Conservation (phyloP, 2,113 vertebrate genomes). For the Halichoeres trimaculatus region DNA sequence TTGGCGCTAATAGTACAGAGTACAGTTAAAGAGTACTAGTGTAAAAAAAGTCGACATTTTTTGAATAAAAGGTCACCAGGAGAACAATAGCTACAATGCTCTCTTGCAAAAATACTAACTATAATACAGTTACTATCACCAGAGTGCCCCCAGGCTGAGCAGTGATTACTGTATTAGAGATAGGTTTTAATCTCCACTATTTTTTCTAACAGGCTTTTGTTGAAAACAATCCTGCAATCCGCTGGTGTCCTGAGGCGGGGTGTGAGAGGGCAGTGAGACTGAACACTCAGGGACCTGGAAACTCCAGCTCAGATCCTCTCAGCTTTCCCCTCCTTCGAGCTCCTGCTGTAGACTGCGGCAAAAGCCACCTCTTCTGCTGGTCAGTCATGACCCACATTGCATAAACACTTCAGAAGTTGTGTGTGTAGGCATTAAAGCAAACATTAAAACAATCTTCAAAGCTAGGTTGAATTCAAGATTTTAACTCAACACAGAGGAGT, state of each 20-base stretch:
- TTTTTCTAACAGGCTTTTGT: slow-evolving; percentile 91
- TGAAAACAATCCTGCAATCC: slow-evolving; percentile 98
- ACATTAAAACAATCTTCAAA: neutral
- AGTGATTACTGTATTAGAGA: neutral
- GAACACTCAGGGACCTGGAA: slow-evolving; percentile 88
- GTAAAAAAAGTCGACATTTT: neutral
- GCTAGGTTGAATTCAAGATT: neutral
- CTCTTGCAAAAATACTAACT: neutral
- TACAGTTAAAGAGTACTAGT: neutral
- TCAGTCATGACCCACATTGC: slow-evolving; percentile 75
- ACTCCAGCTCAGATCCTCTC: slow-evolving; percentile 87
- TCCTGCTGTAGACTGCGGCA: slow-evolving; percentile 97
- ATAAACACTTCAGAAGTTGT: neutral
- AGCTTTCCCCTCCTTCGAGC: slow-evolving; percentile 93
- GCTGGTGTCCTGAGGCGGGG: slow-evolving; percentile 95
- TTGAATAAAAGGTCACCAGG: too few relatives aligned
- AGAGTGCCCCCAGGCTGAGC: neutral
- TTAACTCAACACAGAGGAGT: neutral
- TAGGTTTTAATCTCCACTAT: neutral
- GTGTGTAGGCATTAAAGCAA: too few relatives aligned
- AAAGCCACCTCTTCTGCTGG: slow-evolving; percentile 99
- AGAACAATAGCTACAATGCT: too few relatives aligned
- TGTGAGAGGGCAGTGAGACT: slow-evolving; percentile 97
- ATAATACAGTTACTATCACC: neutral
- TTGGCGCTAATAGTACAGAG: neutral